A percentile compares a stretch with the other conserved stretches of the same genome.
phyloP scores from a whole-genome alignment of 2,797 vertebrate species.

The Brachyalestes nurse region DNA sequence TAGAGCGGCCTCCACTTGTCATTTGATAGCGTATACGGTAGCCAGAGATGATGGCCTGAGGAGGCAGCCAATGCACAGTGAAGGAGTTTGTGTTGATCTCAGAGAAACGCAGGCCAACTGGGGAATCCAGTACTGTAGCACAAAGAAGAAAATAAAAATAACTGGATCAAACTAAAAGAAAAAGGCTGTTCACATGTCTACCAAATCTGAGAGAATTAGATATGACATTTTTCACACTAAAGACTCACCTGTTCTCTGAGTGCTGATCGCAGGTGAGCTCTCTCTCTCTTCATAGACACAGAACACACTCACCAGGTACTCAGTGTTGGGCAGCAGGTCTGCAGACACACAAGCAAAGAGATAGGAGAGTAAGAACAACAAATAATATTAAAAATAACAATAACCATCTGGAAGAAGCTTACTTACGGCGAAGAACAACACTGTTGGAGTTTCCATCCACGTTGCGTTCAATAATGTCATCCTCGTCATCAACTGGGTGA shows the following conservation, averaged over 20 bases:
- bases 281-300: constrained; percentile 90
- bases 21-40: constrained; percentile 88
- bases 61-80: constrained; percentile 92
- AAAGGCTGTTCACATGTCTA: not conserved
- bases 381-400: not conserved
- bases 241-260: constrained; percentile 86
- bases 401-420: not conserved
- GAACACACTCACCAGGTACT: constrained; percentile 91
- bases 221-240: not conserved
- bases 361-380: not conserved
- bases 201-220: not conserved
- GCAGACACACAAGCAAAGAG: constrained; percentile 33
- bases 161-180: not conserved
- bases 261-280: constrained; percentile 85
- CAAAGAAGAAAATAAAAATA: not conserved
- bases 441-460: constrained; percentile 77
- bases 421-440: constrained; percentile 87
- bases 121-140: constrained; percentile 88
- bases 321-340: constrained; percentile 93
- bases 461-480: constrained; percentile 84
- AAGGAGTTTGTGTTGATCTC: constrained; percentile 91
- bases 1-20: constrained; percentile 78
- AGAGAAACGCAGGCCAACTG: constrained; percentile 88
- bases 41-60: constrained; percentile 85
- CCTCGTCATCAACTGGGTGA: constrained; percentile 89